These are phyloP conservation scores for Oryzias celebensis DNA, from an alignment of 2,113 vertebrate genomes.

Conservation along the genomic window DNA sequence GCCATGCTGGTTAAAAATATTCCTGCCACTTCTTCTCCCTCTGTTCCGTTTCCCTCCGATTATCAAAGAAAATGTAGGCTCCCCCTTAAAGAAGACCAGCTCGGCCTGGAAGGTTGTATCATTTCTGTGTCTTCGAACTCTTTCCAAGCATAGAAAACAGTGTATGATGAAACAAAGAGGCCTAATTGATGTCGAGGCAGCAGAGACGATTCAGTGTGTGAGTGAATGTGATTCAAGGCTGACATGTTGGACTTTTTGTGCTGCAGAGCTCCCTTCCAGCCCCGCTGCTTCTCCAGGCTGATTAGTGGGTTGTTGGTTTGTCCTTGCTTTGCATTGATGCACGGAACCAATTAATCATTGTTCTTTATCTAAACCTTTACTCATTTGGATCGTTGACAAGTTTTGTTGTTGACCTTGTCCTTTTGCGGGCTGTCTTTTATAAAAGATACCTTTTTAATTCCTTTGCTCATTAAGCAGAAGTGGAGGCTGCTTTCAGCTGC, in stretches of 20 bases:
- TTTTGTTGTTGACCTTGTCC: conserved; percentile 54
- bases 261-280: conserved; percentile 19
- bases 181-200: conserved; percentile 15
- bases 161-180: conserved; percentile 21
- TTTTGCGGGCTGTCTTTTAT: conserved; percentile 7
- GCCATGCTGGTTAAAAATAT: conserved; percentile 66
- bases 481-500: conserved; percentile 1
- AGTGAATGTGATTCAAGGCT: conserved; percentile 10
- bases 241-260: conserved; percentile 26
- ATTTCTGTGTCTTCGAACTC: conserved; percentile 44
- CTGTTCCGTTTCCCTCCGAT: conserved; percentile 42
- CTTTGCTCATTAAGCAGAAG: conserved; percentile 18
- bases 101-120: conserved; percentile 36
- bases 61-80: conserved; percentile 65
- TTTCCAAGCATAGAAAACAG: conserved; percentile 30
- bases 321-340: conserved; percentile 59
- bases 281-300: conserved; percentile 28
- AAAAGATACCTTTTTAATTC: conserved; percentile 9
- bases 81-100: conserved; percentile 40
- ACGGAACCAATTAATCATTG: conserved; percentile 61
- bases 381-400: conserved; percentile 45
- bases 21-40: conserved; percentile 47
- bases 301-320: conserved; percentile 43
- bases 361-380: conserved; percentile 69
- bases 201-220: background rate